Conservation (phyloP, 2,797 vertebrate genomes). For the Sebastes trivittatus region DNA sequence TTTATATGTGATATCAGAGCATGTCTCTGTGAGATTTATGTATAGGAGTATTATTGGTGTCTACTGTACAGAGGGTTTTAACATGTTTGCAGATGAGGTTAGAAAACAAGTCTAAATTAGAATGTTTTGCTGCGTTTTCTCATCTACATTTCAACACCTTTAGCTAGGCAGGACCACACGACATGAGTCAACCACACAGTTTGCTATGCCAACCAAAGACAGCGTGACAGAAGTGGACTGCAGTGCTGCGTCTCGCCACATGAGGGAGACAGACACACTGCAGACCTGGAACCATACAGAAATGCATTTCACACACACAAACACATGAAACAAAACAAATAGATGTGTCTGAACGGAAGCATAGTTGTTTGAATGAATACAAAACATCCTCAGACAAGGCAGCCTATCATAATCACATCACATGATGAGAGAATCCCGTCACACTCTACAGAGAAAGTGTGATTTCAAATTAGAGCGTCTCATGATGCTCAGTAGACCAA, state of each 20-base stretch:
- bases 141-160: constrained; percentile 73
- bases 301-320: constrained; percentile 48
- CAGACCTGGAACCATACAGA: constrained; percentile 66
- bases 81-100: not conserved
- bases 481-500: constrained; percentile 69
- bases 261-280: constrained; percentile 56
- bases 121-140: constrained; percentile 67
- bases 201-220: constrained; percentile 77
- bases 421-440: constrained; percentile 14
- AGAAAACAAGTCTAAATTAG: constrained; percentile 30
- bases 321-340: no score
- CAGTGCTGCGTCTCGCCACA: constrained; percentile 60
- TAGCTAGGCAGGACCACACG: constrained; percentile 75
- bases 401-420: constrained; percentile 16
- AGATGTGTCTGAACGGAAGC: constrained; percentile 14
- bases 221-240: constrained; percentile 50
- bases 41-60: not conserved
- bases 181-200: constrained; percentile 76
- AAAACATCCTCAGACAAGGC: constrained; percentile 22
- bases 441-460: constrained; percentile 57
- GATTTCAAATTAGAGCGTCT: constrained; percentile 63
- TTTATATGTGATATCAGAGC: no score
- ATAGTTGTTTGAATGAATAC: constrained; percentile 2
- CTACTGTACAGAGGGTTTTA: not conserved
- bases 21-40: not conserved